These are phyloP conservation scores for Barypeithes pellucidus DNA, from an alignment of 2,888 invertebrate genomes.

Conservation along the genomic window DNA sequence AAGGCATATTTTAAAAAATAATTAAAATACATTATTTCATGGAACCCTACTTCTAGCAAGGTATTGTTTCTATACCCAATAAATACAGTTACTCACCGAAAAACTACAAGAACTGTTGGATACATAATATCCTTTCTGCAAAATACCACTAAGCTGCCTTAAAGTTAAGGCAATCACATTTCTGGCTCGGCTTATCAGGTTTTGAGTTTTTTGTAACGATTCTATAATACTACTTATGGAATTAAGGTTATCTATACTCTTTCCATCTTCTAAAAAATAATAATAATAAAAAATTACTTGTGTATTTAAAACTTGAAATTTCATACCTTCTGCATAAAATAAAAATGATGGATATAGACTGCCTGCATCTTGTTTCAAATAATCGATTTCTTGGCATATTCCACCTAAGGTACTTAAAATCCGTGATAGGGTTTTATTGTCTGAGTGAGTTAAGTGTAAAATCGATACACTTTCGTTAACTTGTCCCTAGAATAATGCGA, in stretches of 20 bases:
- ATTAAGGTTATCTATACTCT: constrained; percentile 60
- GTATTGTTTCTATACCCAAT: too few relatives aligned
- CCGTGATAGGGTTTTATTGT: constrained; percentile 86
- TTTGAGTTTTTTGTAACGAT: constrained; percentile 77
- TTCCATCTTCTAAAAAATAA: constrained; percentile 62
- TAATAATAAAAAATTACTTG: not conserved
- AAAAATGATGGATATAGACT: constrained; percentile 77
- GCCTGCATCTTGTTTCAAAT: constrained; percentile 79
- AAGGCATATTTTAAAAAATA: too few relatives aligned
- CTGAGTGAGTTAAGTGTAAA: constrained; percentile 83
- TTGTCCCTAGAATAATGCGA: constrained; percentile 63
- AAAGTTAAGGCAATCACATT: constrained; percentile 82
- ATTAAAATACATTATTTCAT: too few relatives aligned
- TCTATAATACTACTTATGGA: constrained; percentile 75
- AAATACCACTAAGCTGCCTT: constrained; percentile 83
- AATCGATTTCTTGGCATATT: constrained; percentile 83
- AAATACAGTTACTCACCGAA: constrained; percentile 64
- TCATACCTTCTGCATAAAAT: constrained; percentile 78
- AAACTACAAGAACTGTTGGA: constrained; percentile 64
- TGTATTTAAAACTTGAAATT: not conserved
- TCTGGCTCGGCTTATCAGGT: constrained; percentile 81
- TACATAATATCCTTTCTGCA: constrained; percentile 71
- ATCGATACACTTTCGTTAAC: constrained; percentile 76
- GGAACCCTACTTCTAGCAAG: too few relatives aligned
- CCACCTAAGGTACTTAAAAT: constrained; percentile 86